Evolutionary conservation across 2,888 invertebrate species (phyloP).

Genomic region (Philonicus albiceps): DNA sequence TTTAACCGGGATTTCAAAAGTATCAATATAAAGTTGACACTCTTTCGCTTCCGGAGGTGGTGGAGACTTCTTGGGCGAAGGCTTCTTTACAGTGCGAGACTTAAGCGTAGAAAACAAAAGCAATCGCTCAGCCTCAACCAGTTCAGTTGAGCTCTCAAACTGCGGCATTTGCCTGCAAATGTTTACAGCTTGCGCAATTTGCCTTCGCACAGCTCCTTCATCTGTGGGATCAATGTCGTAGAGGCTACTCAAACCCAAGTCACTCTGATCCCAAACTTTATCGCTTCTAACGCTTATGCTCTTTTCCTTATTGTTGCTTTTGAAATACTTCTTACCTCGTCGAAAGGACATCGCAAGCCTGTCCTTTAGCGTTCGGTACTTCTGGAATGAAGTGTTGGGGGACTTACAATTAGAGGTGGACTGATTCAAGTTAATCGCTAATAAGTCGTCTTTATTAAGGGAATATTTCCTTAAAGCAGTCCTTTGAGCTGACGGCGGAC

Average conservation of each 20-base stretch:
- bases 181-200: slow-evolving; percentile 64
- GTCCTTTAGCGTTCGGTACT: slow-evolving; percentile 57
- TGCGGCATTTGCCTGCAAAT: slow-evolving; percentile 64
- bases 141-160: slow-evolving; percentile 63
- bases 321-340: slow-evolving; percentile 56
- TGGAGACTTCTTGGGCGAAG: not conserved
- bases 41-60: slow-evolving; percentile 29
- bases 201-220: slow-evolving; percentile 55
- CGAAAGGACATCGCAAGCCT: slow-evolving; percentile 59
- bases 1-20: slow-evolving; percentile 57
- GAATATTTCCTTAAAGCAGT: slow-evolving; percentile 8
- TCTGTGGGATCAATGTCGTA: not conserved
- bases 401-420: slow-evolving; percentile 35
- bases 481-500: slow-evolving; percentile 10
- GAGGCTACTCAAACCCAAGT: slow-evolving; percentile 15
- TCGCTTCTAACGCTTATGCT: not conserved
- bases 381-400: slow-evolving; percentile 40
- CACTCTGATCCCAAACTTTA: slow-evolving; percentile 22
- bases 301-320: slow-evolving; percentile 53
- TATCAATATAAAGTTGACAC: slow-evolving; percentile 30
- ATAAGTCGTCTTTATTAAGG: not conserved
- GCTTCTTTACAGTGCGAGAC: slow-evolving; percentile 29
- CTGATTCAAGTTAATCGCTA: not conserved
- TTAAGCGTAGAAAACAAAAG: slow-evolving; percentile 61
- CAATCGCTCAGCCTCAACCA: slow-evolving; percentile 66